Evolutionary conservation across 2,888 invertebrate species (phyloP).

Genomic region (Erebia ligea): DNA sequence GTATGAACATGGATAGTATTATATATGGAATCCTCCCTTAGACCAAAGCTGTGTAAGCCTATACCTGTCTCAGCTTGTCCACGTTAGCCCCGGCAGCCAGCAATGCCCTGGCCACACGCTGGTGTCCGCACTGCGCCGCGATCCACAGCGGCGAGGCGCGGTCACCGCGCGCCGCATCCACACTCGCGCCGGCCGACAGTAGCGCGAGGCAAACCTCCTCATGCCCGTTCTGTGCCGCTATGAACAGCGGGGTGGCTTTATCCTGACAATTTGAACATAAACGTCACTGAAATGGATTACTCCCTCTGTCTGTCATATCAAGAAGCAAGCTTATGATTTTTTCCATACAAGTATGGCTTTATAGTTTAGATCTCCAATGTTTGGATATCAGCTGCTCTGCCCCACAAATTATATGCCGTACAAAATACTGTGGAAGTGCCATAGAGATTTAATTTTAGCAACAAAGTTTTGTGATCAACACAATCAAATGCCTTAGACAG

Average conservation of each 20-base stretch:
- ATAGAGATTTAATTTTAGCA: too few relatives aligned
- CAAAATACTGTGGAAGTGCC: too few relatives aligned
- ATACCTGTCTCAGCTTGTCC: conserved; percentile 93
- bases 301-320: too few relatives aligned
- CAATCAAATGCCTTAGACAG: too few relatives aligned
- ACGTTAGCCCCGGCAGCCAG: conserved; percentile 90
- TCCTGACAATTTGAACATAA: conserved; percentile 83
- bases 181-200: conserved; percentile 87
- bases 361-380: too few relatives aligned
- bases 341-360: too few relatives aligned
- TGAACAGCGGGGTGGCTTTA: conserved; percentile 95
- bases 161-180: conserved; percentile 90
- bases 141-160: conserved; percentile 97
- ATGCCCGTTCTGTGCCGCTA: conserved; percentile 97
- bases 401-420: too few relatives aligned
- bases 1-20: too few relatives aligned
- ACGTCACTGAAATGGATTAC: not conserved
- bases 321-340: too few relatives aligned
- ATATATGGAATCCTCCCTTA: too few relatives aligned
- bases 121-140: conserved; percentile 97
- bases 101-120: conserved; percentile 89
- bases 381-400: too few relatives aligned
- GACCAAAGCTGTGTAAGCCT: conserved; percentile 58
- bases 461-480: too few relatives aligned
- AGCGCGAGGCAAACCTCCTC: conserved; percentile 89